Conservation (phyloP, 2,113 vertebrate genomes). For the Forbesichthys papilliferus region DNA sequence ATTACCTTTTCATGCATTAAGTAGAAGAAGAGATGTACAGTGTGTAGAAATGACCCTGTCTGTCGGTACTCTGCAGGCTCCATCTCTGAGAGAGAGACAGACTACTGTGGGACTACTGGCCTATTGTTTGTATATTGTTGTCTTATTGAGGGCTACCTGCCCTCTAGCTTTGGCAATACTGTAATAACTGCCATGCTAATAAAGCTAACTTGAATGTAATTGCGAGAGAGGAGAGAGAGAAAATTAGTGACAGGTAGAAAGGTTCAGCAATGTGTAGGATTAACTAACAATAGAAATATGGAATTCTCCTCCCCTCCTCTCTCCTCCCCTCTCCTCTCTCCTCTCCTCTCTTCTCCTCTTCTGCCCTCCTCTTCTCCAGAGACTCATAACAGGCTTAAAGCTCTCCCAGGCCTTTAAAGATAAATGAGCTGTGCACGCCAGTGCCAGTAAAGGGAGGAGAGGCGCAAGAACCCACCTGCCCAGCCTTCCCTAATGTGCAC, state of each 20-base stretch:
- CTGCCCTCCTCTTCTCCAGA: background rate
- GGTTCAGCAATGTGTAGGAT: background rate
- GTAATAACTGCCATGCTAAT: too few species aligned
- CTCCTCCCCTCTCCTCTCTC: background rate
- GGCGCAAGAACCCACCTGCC: background rate
- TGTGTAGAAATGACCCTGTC: too few species aligned
- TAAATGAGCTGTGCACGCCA: background rate
- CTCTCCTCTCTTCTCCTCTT: background rate
- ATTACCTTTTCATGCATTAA: too few species aligned
- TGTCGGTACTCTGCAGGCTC: too few species aligned
- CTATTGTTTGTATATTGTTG: too few species aligned
- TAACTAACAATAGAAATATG: background rate
- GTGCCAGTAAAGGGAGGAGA: background rate
- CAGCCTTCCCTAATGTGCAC: background rate
- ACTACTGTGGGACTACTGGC: too few species aligned
- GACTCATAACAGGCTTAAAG: slow-evolving; percentile 6
- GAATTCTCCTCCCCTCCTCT: slow-evolving; percentile 1
- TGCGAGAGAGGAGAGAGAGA: too few species aligned
- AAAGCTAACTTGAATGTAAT: too few species aligned
- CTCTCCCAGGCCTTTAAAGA: slow-evolving; percentile 11
- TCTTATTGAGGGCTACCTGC: too few species aligned
- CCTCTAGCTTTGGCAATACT: too few species aligned
- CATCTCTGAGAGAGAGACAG: background rate
- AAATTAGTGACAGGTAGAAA: background rate
- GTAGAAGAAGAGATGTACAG: too few species aligned